Evolutionary conservation across 2,888 invertebrate species (phyloP).

Genomic region (Himalopsyche tibetana): DNA sequence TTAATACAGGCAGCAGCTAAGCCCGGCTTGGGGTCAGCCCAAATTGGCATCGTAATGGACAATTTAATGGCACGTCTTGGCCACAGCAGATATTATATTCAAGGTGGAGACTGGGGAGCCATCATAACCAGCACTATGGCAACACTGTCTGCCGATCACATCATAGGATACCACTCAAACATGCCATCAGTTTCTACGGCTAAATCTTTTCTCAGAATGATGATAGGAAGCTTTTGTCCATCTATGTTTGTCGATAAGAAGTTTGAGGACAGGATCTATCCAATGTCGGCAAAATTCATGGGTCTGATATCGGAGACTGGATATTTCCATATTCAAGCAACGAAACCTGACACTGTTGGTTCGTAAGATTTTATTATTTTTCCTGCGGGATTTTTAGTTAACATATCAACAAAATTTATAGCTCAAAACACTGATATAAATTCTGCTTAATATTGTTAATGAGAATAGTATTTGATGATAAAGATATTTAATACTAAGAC

Average conservation of each 20-base stretch:
- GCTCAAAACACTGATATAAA: background rate
- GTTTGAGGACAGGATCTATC: conserved; percentile 74
- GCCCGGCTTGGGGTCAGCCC: conserved; percentile 77
- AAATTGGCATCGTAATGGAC: conserved; percentile 78
- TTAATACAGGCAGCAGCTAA: conserved; percentile 75
- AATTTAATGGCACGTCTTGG: conserved; percentile 85
- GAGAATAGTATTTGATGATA: too few relatives aligned
- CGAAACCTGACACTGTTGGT: conserved; percentile 86
- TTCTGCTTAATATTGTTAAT: too few relatives aligned
- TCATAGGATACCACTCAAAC: conserved; percentile 79
- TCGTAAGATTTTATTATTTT: conserved; percentile 67
- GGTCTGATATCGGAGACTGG: conserved; percentile 70
- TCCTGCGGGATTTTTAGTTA: background rate
- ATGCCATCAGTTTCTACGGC: conserved; percentile 74
- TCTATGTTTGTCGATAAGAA: conserved; percentile 74
- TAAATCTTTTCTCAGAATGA: conserved; percentile 70
- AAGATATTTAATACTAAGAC: too few relatives aligned
- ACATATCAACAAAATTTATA: too few relatives aligned
- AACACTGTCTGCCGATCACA: conserved; percentile 74
- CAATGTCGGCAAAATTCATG: conserved; percentile 69
- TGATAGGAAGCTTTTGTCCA: conserved; percentile 75
- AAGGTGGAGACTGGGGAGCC: conserved; percentile 85
- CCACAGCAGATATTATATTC: conserved; percentile 80
- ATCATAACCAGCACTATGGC: conserved; percentile 76
- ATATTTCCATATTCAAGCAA: conserved; percentile 78